These are phyloP conservation scores for Scalopus aquaticus DNA, from an alignment of 2,113 vertebrate species.

Conservation along the genomic window DNA sequence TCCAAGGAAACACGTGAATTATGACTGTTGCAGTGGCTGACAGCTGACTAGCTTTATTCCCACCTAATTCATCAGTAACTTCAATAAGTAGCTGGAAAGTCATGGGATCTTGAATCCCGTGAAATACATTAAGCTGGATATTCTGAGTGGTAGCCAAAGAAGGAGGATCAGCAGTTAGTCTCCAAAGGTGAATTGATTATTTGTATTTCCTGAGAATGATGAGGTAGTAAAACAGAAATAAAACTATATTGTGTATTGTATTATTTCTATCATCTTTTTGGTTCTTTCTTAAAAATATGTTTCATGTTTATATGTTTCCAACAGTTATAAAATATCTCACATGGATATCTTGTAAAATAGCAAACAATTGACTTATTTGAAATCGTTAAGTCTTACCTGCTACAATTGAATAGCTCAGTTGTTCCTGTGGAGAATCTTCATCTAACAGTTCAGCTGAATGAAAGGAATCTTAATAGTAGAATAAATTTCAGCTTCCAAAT, in stretches of 20 bases:
- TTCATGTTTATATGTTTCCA: background rate
- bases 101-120: constrained; percentile 44
- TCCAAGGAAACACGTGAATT: constrained; percentile 68
- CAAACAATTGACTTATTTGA: background rate
- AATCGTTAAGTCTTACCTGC: constrained; percentile 61
- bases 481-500: constrained; percentile 71
- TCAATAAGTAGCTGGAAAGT: constrained; percentile 75
- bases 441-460: constrained; percentile 68
- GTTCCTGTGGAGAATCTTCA: constrained; percentile 72
- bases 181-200: constrained; percentile 77
- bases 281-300: background rate
- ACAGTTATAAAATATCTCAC: background rate
- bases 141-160: constrained; percentile 62
- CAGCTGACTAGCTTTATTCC: constrained; percentile 68
- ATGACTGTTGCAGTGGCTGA: constrained; percentile 67
- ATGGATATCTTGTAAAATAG: background rate
- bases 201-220: constrained; percentile 78
- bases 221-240: constrained; percentile 62
- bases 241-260: background rate
- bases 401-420: constrained; percentile 71
- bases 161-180: constrained; percentile 54
- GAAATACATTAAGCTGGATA: constrained; percentile 76
- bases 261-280: background rate
- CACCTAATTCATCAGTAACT: constrained; percentile 79
- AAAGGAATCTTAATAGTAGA: constrained; percentile 53